Percentiles rank a stretch among this genome's conserved stretches.
Conservation (phyloP, 2,797 vertebrate genomes). For the Enteromius fasciolatus region DNA sequence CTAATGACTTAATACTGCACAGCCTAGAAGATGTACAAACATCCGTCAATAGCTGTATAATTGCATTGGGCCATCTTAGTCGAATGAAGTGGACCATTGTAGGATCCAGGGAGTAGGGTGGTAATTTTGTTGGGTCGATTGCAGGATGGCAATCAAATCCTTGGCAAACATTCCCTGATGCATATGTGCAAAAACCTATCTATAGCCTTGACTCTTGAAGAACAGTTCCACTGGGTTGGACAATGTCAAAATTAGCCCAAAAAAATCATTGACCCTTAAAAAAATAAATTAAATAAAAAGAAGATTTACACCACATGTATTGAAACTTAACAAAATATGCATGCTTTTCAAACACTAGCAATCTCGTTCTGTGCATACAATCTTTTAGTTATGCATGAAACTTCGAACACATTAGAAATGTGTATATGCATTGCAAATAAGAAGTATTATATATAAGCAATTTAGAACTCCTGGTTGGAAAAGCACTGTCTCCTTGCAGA, state of each 20-base stretch:
- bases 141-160: conserved; percentile 68
- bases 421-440: background rate
- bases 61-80: conserved; percentile 56
- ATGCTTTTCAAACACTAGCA: background rate
- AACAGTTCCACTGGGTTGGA: background rate
- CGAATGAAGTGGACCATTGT: conserved; percentile 69
- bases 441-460: background rate
- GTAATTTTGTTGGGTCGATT: conserved; percentile 72
- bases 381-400: background rate
- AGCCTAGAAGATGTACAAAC: conserved; percentile 71
- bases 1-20: conserved; percentile 84
- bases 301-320: background rate
- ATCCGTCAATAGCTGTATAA: conserved; percentile 74
- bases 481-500: conserved; percentile 66
- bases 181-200: background rate
- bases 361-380: background rate
- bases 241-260: background rate
- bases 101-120: conserved; percentile 66
- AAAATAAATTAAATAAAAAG: no score
- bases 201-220: background rate
- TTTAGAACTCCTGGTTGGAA: background rate
- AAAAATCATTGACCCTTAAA: background rate
- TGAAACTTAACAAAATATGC: background rate
- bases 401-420: background rate
- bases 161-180: conserved; percentile 40